Evolutionary conservation across 2,113 vertebrate species (phyloP), one percentile per base, ranked within the genome.

Genomic region (Montifringilla adamsi): DNA sequence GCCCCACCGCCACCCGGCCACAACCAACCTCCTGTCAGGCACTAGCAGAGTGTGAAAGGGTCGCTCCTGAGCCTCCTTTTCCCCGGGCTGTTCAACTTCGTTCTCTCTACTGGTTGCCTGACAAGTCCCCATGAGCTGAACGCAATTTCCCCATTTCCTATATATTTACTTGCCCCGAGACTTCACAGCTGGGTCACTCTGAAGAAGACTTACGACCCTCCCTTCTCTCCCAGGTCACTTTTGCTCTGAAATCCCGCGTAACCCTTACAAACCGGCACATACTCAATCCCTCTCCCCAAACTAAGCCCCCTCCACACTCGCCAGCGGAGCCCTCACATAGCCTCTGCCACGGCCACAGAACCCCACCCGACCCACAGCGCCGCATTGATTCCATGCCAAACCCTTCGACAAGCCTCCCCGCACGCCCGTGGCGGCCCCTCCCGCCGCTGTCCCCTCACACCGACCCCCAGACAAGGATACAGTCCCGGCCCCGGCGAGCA

Each of bases 401-500:
- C 15, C 6, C 9, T 8, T 35, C 9, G 3, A 4, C 33, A 39
- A 7, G 3, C 31, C 9, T 2, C 27, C 13, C 8, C 28, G 3
- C 49, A 64, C 14, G 5, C 7, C 17, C 26, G 43, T 16, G 30
- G 16, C 4, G 11, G 27, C 24, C 41, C 3, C 9, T 10, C 35
- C 49, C 33, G 4, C 39, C 11, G 24, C 27, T 8, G 35, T 10
- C 27, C 31, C 16, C 39, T 37, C 53, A 33, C 59, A 9, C 22
- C 7, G 10, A 49, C 26, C 30, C 11, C 28, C 44, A 16, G n/a
- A 11, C 84, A 97, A 98, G 95, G 98, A 98, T 99, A 99, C 99
- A 91, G 77, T 97, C 97, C 63, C 97, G 95, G 31, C 96, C 98
- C 98, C 98, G 99, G 93, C 96, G 97, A 88, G 95, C 97, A 6